Base-by-base conservation (phyloP, 2,888 invertebrate genomes). In the Molorchus minor region DNA sequence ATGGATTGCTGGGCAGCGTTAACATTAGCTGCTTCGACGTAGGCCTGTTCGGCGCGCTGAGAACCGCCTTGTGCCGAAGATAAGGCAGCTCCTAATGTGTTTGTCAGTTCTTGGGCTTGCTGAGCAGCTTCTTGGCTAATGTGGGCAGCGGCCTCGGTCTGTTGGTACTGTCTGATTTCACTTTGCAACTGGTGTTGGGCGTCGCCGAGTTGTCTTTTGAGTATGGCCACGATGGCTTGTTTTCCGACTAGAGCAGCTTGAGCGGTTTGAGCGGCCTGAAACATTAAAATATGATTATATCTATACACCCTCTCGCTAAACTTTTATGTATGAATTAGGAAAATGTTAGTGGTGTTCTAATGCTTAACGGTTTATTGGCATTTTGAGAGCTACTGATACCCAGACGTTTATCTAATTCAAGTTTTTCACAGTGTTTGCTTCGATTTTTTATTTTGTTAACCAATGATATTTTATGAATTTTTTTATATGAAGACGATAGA, bases 1-100 rank as follows among this genome's bases (percentile, higher is more conserved):
- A 63, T 61, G 17, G 62, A 51, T 36, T 67, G 67, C 45, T 67
- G 67, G 7, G 64, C 44, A 8, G 67, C 67, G 3, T 65, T 61
- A 0, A 58, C 65, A 21, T 21, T 65, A 19, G 61, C 55, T 0
- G 67, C 58, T 58, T 61, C 61, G 16, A 61, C 46, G 4, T 65
- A 65, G 4, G 64, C 59, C 44, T 62, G 61, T 1, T 46, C 15
- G 5, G 67, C 45, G 36, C 61, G 19, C 36, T 65, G 63, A 16
- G 59, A 61, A 20, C 63, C 65, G 2, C 43, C 56, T 56, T 73
- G 73, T n/a, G 70, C 61, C 8, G 72, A 62, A 16, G 71, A 67
- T 4, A 90, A 88, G 0, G 90, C 90, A 36, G 89, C 88, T 75
- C 88, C 89, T 45, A 90, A 71, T 0, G 89, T 88, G 0, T 88